Conservation (phyloP, 1,140 invertebrate genomes). For the Drosophila arizonae region DNA sequence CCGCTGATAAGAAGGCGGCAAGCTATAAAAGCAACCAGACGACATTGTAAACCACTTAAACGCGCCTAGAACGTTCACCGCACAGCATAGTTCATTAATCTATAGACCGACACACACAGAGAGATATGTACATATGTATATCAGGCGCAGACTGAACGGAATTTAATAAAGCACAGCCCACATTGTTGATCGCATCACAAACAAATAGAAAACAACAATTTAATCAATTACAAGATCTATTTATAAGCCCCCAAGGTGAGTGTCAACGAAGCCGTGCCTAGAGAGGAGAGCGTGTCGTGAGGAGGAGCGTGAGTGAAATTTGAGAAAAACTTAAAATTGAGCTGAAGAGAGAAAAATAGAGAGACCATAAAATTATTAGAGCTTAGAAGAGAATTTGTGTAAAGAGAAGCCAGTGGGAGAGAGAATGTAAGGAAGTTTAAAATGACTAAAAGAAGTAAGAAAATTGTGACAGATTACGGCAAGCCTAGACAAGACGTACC, state of each 20-base stretch:
- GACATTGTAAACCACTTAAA: slow-evolving; percentile 63
- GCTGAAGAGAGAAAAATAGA: background rate
- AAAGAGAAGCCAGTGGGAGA: too few species aligned
- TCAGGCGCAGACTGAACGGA: slow-evolving; percentile 15
- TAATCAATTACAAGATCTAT: slow-evolving; percentile 58
- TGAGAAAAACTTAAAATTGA: background rate
- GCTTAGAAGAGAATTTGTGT: too few species aligned
- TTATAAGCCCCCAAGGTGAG: slow-evolving; percentile 63
- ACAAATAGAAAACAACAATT: slow-evolving; percentile 16
- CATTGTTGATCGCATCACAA: slow-evolving; percentile 7
- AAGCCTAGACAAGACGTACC: too few species aligned
- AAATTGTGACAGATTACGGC: too few species aligned
- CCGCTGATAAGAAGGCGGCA: slow-evolving; percentile 58
- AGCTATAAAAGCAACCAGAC: slow-evolving; percentile 58
- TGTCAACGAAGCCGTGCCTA: slow-evolving; percentile 18
- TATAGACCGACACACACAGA: slow-evolving; percentile 22
- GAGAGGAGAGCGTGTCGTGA: background rate
- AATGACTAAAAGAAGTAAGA: too few species aligned
- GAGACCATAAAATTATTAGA: background rate
- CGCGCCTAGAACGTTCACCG: slow-evolving; percentile 31
- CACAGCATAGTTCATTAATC: background rate
- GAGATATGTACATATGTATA: slow-evolving; percentile 11
- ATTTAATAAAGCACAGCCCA: slow-evolving; percentile 3
- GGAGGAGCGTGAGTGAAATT: background rate
- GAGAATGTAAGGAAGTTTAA: too few species aligned